Evolutionary conservation across 2,797 vertebrate genomes (phyloP).

Genomic region (Hemibagrus guttatus): DNA sequence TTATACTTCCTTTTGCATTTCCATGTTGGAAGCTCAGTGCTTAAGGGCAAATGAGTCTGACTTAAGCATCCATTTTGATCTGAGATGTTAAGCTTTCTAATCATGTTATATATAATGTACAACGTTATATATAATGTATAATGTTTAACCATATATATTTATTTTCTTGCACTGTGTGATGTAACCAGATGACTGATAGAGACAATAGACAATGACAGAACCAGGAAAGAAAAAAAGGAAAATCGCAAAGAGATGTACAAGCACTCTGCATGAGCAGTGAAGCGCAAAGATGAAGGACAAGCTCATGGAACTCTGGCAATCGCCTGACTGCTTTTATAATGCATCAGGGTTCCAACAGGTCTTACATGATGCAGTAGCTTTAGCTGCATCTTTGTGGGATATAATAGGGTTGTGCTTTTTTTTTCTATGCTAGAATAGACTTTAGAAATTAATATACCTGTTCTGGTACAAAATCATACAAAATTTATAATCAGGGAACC

Average conservation of each 20-base stretch:
- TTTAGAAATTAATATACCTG: not conserved
- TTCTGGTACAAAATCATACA: not conserved
- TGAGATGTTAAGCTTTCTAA: not conserved
- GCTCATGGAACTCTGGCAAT: not conserved
- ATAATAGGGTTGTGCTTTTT: not conserved
- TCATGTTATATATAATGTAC: not conserved
- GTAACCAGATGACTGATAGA: not conserved
- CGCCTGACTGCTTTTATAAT: slow-evolving; percentile 14
- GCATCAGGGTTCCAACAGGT: not conserved
- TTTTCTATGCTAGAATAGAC: not conserved
- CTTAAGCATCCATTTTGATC: not conserved
- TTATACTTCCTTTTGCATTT: not conserved
- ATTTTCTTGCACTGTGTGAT: not conserved
- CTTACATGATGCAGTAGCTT: slow-evolving; percentile 6
- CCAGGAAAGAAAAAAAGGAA: not conserved
- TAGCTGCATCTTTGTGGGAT: not conserved
- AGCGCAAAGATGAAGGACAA: slow-evolving; percentile 4
- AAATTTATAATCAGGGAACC: not conserved
- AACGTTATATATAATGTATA: not conserved
- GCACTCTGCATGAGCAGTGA: not conserved
- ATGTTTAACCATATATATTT: too few relatives aligned
- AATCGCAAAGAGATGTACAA: not conserved
- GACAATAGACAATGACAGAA: slow-evolving; percentile 5
- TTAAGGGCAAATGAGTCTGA: not conserved
- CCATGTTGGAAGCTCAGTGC: not conserved